Evolutionary conservation across 2,797 vertebrate species (phyloP), one percentile per base, ranked within the genome.

Genomic region (Falco novaeseelandiae): DNA sequence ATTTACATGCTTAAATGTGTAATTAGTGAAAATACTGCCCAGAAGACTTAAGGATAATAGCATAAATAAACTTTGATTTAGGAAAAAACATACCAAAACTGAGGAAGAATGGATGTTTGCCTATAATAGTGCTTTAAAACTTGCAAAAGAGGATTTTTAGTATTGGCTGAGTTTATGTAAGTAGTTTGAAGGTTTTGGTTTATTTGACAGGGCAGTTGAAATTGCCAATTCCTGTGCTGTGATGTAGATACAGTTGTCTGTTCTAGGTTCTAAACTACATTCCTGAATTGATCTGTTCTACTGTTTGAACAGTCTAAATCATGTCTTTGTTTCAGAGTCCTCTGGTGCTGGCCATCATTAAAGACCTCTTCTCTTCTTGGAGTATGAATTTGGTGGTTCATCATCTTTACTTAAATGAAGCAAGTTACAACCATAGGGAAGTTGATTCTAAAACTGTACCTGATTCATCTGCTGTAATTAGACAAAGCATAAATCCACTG

Each of bases 311-410:
- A 91, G 13, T 76, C 73, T 84, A 30, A 92, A 49, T 48, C 0
- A 0, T 94, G 44, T 86, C 63, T 97, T 95, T 97, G 46, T 98
- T 96, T 87, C 96, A 83, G 96, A 97, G 96, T 80, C 90, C 30
- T 95, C 97, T 59, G 90, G 84, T 82, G 94, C 71, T 42, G 94
- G 93, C 32, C 98, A 98, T 92, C 98, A 98, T 63, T 98, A 92
- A 96, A 91, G 85, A 55, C 80, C 83, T 66, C 27, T n/a, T 44
- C 55, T 92, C 83, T 87, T 76, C 85, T 8, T 18, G 92, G 90
- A 91, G 30, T 70, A 49, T 87, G 42, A 44, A 71, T 82, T 26
- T 59, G 87, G 69, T 17, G 79, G 77, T 72, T 57, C 6, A 0
- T 72, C 94, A 29, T 63, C 74, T 77, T 36, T 76, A 48, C 74